A percentile compares a stretch with the other conserved stretches of the same genome.
phyloP scores from a whole-genome alignment of 2,888 invertebrate species.

The Ligdia adustata region DNA sequence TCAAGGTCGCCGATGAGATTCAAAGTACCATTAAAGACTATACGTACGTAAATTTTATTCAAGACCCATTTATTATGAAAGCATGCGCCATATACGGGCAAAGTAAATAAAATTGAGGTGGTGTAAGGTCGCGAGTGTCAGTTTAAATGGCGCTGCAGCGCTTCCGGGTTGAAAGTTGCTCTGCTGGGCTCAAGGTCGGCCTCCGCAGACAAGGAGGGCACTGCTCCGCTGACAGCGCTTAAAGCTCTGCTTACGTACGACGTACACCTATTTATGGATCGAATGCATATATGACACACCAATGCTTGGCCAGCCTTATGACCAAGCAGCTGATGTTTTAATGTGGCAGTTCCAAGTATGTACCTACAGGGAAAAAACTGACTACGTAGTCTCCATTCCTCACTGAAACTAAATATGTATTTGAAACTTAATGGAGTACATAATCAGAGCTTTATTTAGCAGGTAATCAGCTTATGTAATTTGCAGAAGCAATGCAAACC shows the following conservation, averaged over 20 bases:
- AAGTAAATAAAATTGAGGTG: constrained; percentile 46
- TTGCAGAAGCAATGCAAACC: constrained; percentile 7
- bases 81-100: constrained; percentile 50
- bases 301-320: constrained; percentile 12
- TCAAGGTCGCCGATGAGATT: constrained; percentile 30
- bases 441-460: constrained; percentile 16
- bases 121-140: constrained; percentile 28
- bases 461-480: constrained; percentile 16
- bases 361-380: too few relatives aligned
- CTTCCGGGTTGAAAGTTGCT: constrained; percentile 79
- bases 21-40: constrained; percentile 37
- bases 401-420: background rate
- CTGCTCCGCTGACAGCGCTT: constrained; percentile 48
- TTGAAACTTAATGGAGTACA: constrained; percentile 8
- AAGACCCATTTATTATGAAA: constrained; percentile 36
- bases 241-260: constrained; percentile 48
- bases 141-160: constrained; percentile 48
- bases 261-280: constrained; percentile 28
- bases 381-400: too few relatives aligned
- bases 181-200: constrained; percentile 64
- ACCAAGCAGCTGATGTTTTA: background rate
- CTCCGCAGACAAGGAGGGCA: constrained; percentile 53
- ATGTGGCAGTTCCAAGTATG: too few relatives aligned
- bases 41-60: constrained; percentile 30
- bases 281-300: constrained; percentile 25